phyloP scores from a whole-genome alignment of 2,888 invertebrate genomes.

The Margaritifera margaritifera region DNA sequence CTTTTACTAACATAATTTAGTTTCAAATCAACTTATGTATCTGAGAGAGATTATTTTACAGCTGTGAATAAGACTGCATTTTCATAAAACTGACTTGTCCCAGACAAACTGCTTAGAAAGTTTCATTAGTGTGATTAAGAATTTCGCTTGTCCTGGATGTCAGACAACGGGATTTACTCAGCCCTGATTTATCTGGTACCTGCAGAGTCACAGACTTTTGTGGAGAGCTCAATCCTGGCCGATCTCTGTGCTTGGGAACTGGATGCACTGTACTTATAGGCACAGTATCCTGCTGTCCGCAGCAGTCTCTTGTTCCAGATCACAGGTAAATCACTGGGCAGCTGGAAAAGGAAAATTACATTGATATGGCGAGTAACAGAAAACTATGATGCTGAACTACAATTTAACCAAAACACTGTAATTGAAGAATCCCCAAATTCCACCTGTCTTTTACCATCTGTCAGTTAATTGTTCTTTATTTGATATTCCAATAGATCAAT shows the following conservation, averaged over 20 bases:
- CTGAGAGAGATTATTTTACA: no score
- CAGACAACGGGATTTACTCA: no score
- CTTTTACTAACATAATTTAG: no score
- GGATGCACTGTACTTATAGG: slow-evolving; percentile 71
- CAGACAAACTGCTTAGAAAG: not conserved
- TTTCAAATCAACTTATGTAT: no score
- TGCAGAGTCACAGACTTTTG: slow-evolving; percentile 80
- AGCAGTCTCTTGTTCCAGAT: slow-evolving; percentile 88
- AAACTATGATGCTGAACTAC: no score
- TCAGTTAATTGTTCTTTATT: no score
- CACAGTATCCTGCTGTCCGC: slow-evolving; percentile 86
- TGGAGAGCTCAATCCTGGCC: slow-evolving; percentile 82
- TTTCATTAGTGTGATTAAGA: not conserved
- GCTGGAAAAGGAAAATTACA: slow-evolving; percentile 43
- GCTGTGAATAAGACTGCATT: no score
- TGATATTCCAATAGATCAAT: no score
- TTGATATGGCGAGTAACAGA: not conserved
- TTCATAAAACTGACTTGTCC: no score
- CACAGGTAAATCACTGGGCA: slow-evolving; percentile 81
- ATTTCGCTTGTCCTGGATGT: not conserved
- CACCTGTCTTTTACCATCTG: no score
- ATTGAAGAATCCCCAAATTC: no score
- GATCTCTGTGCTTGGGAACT: slow-evolving; percentile 73
- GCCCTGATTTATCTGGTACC: slow-evolving; percentile 37
- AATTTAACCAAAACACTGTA: no score